A percentile compares a stretch with the other conserved stretches of the same genome.
These are phyloP conservation scores for Cyprinodon diabolis DNA, from an alignment of 2,797 vertebrate species.

Conservation along the genomic window DNA sequence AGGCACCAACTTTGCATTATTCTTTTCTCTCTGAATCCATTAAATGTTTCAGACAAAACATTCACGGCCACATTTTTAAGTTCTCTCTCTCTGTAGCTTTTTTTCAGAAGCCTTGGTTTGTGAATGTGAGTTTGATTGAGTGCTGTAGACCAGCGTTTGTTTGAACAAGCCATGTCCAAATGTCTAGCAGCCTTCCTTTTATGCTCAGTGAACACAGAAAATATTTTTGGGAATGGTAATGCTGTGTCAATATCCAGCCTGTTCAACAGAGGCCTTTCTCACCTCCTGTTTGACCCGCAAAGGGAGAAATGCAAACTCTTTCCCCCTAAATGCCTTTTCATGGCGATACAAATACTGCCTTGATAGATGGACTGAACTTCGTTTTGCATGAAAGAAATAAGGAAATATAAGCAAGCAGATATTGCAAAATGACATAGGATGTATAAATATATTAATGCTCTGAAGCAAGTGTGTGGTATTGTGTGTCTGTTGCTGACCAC, in stretches of 20 bases:
- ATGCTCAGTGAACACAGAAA: constrained; percentile 72
- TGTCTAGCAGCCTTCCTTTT: constrained; percentile 58
- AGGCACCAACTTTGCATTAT: constrained; percentile 12
- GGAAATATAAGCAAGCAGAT: constrained; percentile 27
- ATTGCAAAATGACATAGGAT: constrained; percentile 10
- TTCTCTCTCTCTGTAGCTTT: constrained; percentile 12
- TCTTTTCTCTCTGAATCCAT: constrained; percentile 15
- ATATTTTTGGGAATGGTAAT: constrained; percentile 81
- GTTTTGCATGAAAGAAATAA: constrained; percentile 5
- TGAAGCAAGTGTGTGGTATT: constrained; percentile 34
- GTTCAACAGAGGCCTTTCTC: constrained; percentile 45
- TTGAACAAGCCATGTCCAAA: constrained; percentile 69
- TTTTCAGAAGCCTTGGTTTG: constrained; percentile 18
- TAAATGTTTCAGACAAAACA: constrained; percentile 6
- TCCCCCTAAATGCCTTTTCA: constrained; percentile 11
- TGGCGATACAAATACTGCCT: not conserved
- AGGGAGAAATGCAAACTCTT: constrained; percentile 27
- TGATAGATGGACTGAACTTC: constrained; percentile 12
- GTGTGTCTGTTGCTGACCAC: constrained; percentile 30
- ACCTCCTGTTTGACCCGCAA: constrained; percentile 46
- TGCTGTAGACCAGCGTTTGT: constrained; percentile 69
- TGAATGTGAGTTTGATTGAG: constrained; percentile 64
- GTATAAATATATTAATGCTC: constrained; percentile 22
- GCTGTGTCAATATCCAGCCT: constrained; percentile 75
- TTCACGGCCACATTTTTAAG: constrained; percentile 3